Percentiles rank a stretch among this genome's conserved stretches.
phyloP scores from a whole-genome alignment of 2,888 invertebrate species.

The Ptilodon capucinus region DNA sequence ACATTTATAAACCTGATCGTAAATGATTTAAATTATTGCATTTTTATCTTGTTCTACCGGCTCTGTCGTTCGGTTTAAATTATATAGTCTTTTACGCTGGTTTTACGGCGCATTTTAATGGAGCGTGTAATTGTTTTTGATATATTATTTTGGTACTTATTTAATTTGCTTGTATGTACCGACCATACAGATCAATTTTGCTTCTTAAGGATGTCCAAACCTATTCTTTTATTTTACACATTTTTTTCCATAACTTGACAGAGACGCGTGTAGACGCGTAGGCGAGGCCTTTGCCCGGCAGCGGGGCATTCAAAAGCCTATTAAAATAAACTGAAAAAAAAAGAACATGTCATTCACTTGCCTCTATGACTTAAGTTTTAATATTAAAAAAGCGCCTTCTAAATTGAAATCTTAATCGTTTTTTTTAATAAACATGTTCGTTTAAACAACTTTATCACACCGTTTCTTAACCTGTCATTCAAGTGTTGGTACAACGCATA shows the following conservation, averaged over 20 bases:
- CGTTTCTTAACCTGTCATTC: constrained; percentile 32
- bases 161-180: background rate
- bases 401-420: constrained; percentile 2
- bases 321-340: too few species aligned
- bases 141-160: background rate
- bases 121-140: constrained; percentile 16
- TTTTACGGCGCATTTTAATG: constrained; percentile 25
- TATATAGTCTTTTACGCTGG: constrained; percentile 22
- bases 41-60: constrained; percentile 41
- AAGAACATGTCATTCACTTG: too few species aligned
- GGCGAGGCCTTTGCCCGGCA: too few species aligned
- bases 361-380: too few species aligned
- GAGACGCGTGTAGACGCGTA: too few species aligned
- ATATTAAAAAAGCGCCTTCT: background rate
- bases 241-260: too few species aligned
- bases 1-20: constrained; percentile 36
- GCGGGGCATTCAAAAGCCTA: too few species aligned
- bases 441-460: constrained; percentile 31
- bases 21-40: constrained; percentile 44
- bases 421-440: constrained; percentile 25
- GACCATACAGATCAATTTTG: too few species aligned
- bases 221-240: too few species aligned
- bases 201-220: too few species aligned
- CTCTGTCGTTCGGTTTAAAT: constrained; percentile 27
- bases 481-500: constrained; percentile 33